Conservation (phyloP, 2,113 vertebrate genomes). For the Glareola pratincola region DNA sequence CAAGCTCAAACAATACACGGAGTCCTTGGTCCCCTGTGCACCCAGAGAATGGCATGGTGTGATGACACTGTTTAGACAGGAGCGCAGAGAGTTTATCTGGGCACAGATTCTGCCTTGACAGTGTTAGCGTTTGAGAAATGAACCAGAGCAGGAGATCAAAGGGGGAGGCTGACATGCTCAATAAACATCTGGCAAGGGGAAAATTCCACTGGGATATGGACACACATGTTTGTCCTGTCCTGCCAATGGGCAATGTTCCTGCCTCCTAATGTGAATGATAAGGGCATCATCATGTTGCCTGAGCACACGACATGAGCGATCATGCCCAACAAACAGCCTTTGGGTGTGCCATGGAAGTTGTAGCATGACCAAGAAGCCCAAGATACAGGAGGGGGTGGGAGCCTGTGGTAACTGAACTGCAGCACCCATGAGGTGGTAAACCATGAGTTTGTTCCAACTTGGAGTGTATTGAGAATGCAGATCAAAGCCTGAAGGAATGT, state of each 20-base stretch:
- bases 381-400: conserved; percentile 23
- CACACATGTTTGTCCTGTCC: conserved; percentile 50
- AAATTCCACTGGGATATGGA: conserved; percentile 25
- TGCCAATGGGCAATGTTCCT: conserved; percentile 60
- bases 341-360: conserved; percentile 30
- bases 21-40: neutral
- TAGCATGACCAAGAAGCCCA: conserved; percentile 51
- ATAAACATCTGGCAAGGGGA: neutral
- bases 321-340: conserved; percentile 48
- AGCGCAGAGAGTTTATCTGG: neutral
- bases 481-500: conserved; percentile 53
- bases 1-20: neutral
- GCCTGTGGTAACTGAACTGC: conserved; percentile 39
- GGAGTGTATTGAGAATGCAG: conserved; percentile 53
- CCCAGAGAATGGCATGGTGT: neutral
- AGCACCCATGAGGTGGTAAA: conserved; percentile 39
- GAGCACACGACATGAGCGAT: conserved; percentile 27
- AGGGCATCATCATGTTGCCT: conserved; percentile 36
- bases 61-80: neutral
- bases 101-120: neutral
- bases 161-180: neutral
- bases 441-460: conserved; percentile 56
- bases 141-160: conserved; percentile 33
- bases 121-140: neutral
- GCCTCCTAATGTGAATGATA: conserved; percentile 51